Conservation (phyloP, 2,797 vertebrate genomes). For the Telmatherina bonti region DNA sequence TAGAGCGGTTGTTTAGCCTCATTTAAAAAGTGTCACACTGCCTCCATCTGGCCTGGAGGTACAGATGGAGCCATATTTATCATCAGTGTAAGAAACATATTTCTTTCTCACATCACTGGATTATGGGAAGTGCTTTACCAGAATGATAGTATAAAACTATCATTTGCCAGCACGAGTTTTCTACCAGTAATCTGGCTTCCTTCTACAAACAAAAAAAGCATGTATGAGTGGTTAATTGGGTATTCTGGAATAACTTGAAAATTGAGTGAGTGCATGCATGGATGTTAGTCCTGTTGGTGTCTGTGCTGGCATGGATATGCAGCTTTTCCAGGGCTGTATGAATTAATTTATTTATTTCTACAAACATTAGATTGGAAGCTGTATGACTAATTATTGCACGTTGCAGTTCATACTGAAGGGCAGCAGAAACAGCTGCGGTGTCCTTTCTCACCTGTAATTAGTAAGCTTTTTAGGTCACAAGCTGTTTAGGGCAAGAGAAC, state of each 20-base stretch:
- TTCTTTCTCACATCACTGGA: not conserved
- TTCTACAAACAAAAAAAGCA: too few relatives aligned
- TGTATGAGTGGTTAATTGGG: too few relatives aligned
- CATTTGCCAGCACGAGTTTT: not conserved
- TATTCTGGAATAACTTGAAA: too few relatives aligned
- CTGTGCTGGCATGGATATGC: too few relatives aligned
- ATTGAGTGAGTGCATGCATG: not conserved
- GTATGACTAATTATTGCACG: conserved; percentile 44
- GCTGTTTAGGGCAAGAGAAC: conserved; percentile 69
- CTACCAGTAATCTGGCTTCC: not conserved
- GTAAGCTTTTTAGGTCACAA: conserved; percentile 73
- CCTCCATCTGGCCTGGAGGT: conserved; percentile 70
- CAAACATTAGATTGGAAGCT: conserved; percentile 22
- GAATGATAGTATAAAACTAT: not conserved
- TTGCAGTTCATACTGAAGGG: conserved; percentile 30
- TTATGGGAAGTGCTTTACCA: not conserved
- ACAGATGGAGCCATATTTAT: not conserved
- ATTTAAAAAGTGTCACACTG: conserved; percentile 38
- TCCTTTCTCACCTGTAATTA: conserved; percentile 75
- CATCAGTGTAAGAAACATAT: not conserved
- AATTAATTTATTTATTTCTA: not conserved
- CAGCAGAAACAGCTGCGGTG: conserved; percentile 66
- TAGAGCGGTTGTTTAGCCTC: conserved; percentile 17
- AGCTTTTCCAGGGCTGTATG: not conserved
- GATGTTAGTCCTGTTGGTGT: too few relatives aligned